A percentile compares a stretch with the other conserved stretches of the same genome.
Conservation (phyloP, 2,113 vertebrate species). For the Micronisus gabar region DNA sequence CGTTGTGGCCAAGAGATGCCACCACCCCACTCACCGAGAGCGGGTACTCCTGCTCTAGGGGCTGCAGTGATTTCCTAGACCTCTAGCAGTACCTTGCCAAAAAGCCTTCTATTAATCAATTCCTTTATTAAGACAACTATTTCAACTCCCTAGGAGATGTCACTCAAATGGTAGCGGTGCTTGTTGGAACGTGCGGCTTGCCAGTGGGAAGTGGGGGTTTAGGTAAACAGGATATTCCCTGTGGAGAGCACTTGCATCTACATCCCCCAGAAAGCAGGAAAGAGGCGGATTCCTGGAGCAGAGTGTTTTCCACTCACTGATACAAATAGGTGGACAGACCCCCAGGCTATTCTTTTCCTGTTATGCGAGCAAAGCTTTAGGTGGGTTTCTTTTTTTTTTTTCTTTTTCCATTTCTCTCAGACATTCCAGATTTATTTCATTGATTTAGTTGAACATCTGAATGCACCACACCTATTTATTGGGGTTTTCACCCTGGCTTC, state of each 20-base stretch:
- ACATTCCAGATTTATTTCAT: background rate
- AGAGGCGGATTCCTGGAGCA: background rate
- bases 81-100: background rate
- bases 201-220: background rate
- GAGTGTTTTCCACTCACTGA: background rate
- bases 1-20: background rate
- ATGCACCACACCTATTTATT: background rate
- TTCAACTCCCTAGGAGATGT: background rate
- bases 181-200: background rate
- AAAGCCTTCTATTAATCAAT: background rate
- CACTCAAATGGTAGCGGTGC: background rate
- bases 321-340: background rate
- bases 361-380: background rate
- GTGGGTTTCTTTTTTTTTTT: background rate
- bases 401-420: background rate
- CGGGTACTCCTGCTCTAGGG: background rate
- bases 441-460: background rate
- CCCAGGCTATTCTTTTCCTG: conserved; percentile 18
- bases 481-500: background rate
- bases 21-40: background rate
- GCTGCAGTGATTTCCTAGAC: background rate
- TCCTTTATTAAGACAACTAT: background rate
- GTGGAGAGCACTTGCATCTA: background rate
- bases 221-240: conserved; percentile 28
- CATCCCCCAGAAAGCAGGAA: conserved; percentile 8